Evolutionary conservation across 2,888 invertebrate species (phyloP).

Genomic region (Ophion ventricosus): DNA sequence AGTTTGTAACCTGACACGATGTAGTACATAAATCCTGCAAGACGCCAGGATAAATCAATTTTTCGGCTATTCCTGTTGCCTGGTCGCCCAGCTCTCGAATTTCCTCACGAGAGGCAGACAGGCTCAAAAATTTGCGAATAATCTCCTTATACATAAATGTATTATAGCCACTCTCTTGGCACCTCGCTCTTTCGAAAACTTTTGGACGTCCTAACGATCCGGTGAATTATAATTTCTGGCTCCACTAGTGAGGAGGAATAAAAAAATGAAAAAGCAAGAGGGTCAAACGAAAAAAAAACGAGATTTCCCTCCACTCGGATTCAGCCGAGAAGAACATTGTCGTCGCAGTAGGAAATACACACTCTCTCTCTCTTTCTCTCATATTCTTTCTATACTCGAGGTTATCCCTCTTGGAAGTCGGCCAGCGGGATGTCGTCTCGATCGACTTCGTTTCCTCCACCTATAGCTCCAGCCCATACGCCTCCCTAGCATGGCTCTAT

Average conservation of each 20-base stretch:
- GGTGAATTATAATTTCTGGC: constrained; percentile 67
- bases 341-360: constrained; percentile 52
- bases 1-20: constrained; percentile 68
- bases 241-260: constrained; percentile 37
- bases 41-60: constrained; percentile 74
- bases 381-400: constrained; percentile 8
- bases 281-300: constrained; percentile 35
- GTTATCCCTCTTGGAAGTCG: constrained; percentile 44
- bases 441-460: constrained; percentile 37
- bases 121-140: constrained; percentile 53
- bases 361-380: constrained; percentile 11
- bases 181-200: constrained; percentile 56
- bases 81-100: constrained; percentile 58
- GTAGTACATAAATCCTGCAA: constrained; percentile 71
- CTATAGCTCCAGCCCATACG: background rate
- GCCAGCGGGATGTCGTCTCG: constrained; percentile 59
- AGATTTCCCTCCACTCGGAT: constrained; percentile 46
- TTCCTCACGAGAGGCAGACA: constrained; percentile 55
- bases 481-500: constrained; percentile 25
- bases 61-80: constrained; percentile 65
- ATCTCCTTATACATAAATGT: constrained; percentile 34
- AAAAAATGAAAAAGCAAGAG: constrained; percentile 15
- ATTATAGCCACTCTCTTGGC: constrained; percentile 51
- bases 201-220: constrained; percentile 63
- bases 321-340: constrained; percentile 58